Evolutionary conservation across 2,797 vertebrate species (phyloP), one percentile per base, ranked within the genome.

Genomic region (Pseudochirops cupreus): DNA sequence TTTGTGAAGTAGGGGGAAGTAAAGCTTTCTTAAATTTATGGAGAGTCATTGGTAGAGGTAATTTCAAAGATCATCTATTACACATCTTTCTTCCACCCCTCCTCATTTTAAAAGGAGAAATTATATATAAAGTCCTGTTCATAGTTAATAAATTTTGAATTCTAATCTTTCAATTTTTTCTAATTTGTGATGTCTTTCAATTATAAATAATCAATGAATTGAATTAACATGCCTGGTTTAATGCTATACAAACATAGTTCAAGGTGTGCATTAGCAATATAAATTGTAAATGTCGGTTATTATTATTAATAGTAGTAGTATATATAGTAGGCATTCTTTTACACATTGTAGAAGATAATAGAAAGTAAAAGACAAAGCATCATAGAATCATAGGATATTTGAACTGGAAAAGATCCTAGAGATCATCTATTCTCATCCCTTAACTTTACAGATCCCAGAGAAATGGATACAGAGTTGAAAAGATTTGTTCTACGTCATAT

Each of bases 31-130:
- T 39, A 39, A 39, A 74, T 74, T 74, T 74, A 33, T 55, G 87
- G 14, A 56, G n/a, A 91, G 91, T 13, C 55, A 91, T 53, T 82
- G 31, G 57, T 92, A 39, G 18, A 3, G 16, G 56, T 5, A 46
- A 90, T 28, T 5, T 62, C 59, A 91, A 95, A 94, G 87, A 92
- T 57, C 67, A 93, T 52, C 90, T 92, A 94, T 57, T 33, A 5
- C 1, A 55, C 6, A 74, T 74, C 5, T 67, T 5, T 14, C 62
- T 74, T 18, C 1, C 6, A 67, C 18, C 9, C 33, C 33, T 67
- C 91, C 87, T 4, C 92, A 5, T 50, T 54, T 91, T 54, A 33
- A 33, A 39, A 94, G 46, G 46, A 46, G 46, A 46, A 46, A 46
- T 46, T 52, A 52, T 52, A 52, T 52, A 4, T 52, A 4, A 52